These are phyloP conservation scores for Ephialtes manifestator DNA, from an alignment of 2,888 invertebrate species.

Conservation along the genomic window DNA sequence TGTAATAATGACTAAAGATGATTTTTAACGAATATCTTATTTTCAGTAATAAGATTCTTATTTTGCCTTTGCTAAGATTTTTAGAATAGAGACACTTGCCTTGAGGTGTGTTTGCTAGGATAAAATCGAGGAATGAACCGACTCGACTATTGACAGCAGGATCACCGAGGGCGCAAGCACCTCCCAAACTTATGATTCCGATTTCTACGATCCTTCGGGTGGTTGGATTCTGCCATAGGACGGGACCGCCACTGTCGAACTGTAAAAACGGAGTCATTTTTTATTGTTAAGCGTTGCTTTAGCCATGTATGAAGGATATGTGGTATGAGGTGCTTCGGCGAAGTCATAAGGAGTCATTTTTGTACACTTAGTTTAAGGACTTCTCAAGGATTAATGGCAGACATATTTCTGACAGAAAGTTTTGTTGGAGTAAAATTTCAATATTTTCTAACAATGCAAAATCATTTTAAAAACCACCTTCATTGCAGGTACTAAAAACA, in stretches of 20 bases:
- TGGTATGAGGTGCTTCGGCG: too few relatives aligned
- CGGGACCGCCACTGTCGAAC: slow-evolving; percentile 87
- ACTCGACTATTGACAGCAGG: slow-evolving; percentile 88
- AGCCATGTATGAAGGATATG: too few relatives aligned
- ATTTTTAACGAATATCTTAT: neutral
- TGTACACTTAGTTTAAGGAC: too few relatives aligned
- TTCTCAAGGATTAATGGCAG: too few relatives aligned
- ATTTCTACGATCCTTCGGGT: slow-evolving; percentile 77
- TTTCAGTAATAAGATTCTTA: neutral
- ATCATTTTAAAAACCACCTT: too few relatives aligned
- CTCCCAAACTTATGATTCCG: slow-evolving; percentile 88
- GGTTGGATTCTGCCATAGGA: slow-evolving; percentile 86
- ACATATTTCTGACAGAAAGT: too few relatives aligned
- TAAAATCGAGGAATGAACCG: slow-evolving; percentile 88
- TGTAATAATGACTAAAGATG: neutral
- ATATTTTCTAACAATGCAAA: too few relatives aligned
- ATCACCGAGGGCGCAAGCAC: slow-evolving; percentile 85
- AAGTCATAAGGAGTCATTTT: too few relatives aligned
- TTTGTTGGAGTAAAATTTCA: too few relatives aligned
- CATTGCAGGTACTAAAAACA: too few relatives aligned
- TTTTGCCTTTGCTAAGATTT: neutral
- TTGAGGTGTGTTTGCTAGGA: slow-evolving; percentile 78
- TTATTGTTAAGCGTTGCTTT: too few relatives aligned
- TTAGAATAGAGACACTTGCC: neutral
- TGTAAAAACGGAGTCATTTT: slow-evolving; percentile 30